A percentile compares a stretch with the other conserved stretches of the same genome.
Evolutionary conservation across 2,113 vertebrate genomes (phyloP).

Genomic region (Loxodonta africana): DNA sequence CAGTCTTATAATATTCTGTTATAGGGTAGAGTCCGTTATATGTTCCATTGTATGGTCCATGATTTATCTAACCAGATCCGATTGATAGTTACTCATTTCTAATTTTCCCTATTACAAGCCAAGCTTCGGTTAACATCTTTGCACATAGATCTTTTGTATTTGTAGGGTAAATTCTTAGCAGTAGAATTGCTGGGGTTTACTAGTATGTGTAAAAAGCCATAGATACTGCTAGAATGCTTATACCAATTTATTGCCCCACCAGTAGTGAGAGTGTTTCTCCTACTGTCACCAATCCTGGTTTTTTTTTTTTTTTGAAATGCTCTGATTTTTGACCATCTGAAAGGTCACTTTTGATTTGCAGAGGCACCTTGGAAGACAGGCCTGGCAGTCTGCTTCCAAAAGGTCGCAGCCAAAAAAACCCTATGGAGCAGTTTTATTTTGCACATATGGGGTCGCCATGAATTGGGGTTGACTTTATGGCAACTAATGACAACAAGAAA

Average conservation of each 20-base stretch:
- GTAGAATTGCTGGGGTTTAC: background rate
- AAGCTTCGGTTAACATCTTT: fast-evolving
- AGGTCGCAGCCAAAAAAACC: background rate
- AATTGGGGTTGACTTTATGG: background rate
- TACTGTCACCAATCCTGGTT: background rate
- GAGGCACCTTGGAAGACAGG: background rate
- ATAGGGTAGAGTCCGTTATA: background rate
- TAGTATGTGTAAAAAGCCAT: background rate
- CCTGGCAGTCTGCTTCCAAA: background rate
- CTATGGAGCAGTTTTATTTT: background rate
- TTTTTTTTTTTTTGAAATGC: background rate
- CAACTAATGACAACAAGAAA: background rate
- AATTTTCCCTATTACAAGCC: background rate
- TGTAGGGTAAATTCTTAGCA: background rate
- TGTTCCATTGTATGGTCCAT: background rate
- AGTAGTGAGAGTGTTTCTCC: background rate
- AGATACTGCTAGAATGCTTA: background rate
- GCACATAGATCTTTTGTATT: background rate
- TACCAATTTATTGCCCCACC: background rate
- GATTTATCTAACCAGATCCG: background rate
- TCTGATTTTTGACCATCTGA: background rate
- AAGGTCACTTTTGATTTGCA: background rate
- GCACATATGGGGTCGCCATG: background rate
- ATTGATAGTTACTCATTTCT: background rate
- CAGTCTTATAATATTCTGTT: background rate